These are phyloP conservation scores for Psittacus erithacus DNA, from an alignment of 2,113 vertebrate genomes.

Conservation along the genomic window DNA sequence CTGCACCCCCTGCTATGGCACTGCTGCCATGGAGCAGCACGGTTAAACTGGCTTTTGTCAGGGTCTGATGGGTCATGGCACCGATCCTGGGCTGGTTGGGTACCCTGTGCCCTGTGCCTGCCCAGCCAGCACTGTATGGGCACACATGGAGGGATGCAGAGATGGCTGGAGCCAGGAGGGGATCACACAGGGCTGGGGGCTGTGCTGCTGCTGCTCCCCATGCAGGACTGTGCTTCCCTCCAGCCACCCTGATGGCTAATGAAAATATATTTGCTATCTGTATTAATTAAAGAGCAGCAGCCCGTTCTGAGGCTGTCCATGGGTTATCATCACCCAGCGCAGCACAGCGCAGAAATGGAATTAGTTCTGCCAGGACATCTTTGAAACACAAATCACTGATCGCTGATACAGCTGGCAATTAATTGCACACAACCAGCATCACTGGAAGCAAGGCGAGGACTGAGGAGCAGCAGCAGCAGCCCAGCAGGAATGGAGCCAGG, in stretches of 20 bases:
- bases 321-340: constrained; percentile 26
- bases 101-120: background rate
- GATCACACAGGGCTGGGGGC: background rate
- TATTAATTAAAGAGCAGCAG: constrained; percentile 61
- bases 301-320: background rate
- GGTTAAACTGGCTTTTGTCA: background rate
- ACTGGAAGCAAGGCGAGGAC: accelerated
- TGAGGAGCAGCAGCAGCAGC: background rate
- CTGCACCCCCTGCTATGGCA: background rate
- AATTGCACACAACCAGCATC: background rate
- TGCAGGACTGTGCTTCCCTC: background rate
- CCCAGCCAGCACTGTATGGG: background rate
- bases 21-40: accelerated
- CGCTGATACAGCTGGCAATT: constrained; percentile 16
- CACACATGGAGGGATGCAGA: accelerated
- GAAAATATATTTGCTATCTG: constrained; percentile 45
- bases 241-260: constrained; percentile 1
- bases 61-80: background rate
- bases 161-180: background rate
- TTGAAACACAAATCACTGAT: constrained; percentile 19
- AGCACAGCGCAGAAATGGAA: background rate
- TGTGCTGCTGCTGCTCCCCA: background rate
- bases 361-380: constrained; percentile 40
- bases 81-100: accelerated
- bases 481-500: background rate